Evolutionary conservation across 2,797 vertebrate genomes (phyloP), one percentile per base, ranked within the genome.

Genomic region (Avahi laniger): DNA sequence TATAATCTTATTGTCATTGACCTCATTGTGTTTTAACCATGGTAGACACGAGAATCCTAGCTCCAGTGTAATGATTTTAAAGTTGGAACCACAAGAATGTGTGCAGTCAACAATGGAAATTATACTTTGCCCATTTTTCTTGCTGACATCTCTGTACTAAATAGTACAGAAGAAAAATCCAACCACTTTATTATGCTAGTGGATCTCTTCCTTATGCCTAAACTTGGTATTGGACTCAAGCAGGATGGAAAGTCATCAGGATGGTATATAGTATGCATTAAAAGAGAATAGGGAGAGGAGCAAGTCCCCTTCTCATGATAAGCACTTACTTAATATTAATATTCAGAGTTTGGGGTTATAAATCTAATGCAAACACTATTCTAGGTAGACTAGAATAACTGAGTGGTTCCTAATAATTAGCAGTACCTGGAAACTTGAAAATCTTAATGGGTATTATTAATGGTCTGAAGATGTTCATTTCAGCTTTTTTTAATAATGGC

Each of bases 181-280:
- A n/a, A 61, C 43, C 50, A 26, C 78, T 96, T 63, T 43, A 6
- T n/a, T 15, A 0, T 63, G 78, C 91, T 95, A 73, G 81, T 1
- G 63, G 70, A 73, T 85, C 94, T 94, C 96, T 93, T 67, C 89
- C 93, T 97, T 85, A 94, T 95, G 89, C 93, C 94, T 94, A 70
- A 96, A 86, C 43, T 82, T 78, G 92, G 85, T 78, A 96, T 24
- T 97, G 86, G 96, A 93, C 70, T 86, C 84, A 94, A 94, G 76
- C 26, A 65, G 46, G 20, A 72, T 9, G 89, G 57, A 76, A 89
- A 82, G 63, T 46, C 63, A 59, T 80, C 38, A 38, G 41, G 33
- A 43, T 52, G 26, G 22, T 76, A 10, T 38, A 20, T 17, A 15
- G 5, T 63, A 59, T 30, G 30, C 28, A 11, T 48, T 43, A 1